A percentile compares a stretch with the other conserved stretches of the same genome.
Evolutionary conservation across 2,888 invertebrate species (phyloP).

Genomic region (Peribatodes rhomboidaria): DNA sequence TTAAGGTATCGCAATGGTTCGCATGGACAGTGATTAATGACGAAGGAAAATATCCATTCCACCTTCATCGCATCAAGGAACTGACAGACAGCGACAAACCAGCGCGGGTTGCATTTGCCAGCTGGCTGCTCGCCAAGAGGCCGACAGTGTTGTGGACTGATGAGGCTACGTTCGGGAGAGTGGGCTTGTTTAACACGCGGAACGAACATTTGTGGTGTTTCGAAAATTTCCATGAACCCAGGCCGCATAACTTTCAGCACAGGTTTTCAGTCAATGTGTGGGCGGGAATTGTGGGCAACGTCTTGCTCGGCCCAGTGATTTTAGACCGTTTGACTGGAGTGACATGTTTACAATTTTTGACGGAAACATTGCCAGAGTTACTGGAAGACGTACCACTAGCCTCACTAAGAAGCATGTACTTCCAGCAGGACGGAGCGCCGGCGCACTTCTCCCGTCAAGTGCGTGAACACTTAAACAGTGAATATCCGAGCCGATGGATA

Average conservation of each 20-base stretch:
- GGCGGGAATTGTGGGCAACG: background rate
- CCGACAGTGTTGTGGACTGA: background rate
- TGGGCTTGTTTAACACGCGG: background rate
- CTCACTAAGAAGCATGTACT: background rate
- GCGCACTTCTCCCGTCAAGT: background rate
- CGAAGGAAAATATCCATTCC: background rate
- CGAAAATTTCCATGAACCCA: background rate
- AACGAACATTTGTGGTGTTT: background rate
- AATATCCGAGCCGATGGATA: conserved; percentile 3
- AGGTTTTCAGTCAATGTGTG: background rate
- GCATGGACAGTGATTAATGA: background rate
- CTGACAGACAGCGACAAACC: background rate
- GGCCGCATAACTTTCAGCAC: background rate
- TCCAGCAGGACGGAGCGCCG: background rate
- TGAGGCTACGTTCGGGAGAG: background rate
- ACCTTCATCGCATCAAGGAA: background rate
- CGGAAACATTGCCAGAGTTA: background rate
- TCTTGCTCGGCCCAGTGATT: background rate
- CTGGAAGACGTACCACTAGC: background rate
- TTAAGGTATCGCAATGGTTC: background rate
- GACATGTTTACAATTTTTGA: background rate
- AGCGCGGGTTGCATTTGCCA: background rate
- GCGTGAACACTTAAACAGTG: background rate
- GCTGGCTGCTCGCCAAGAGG: background rate
- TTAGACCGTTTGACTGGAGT: background rate